Percentiles rank a stretch among this genome's conserved stretches.
Evolutionary conservation across 35 echinoderm and acorn worm genomes (phyloP).

Genomic region (Lytechinus variegatus): DNA sequence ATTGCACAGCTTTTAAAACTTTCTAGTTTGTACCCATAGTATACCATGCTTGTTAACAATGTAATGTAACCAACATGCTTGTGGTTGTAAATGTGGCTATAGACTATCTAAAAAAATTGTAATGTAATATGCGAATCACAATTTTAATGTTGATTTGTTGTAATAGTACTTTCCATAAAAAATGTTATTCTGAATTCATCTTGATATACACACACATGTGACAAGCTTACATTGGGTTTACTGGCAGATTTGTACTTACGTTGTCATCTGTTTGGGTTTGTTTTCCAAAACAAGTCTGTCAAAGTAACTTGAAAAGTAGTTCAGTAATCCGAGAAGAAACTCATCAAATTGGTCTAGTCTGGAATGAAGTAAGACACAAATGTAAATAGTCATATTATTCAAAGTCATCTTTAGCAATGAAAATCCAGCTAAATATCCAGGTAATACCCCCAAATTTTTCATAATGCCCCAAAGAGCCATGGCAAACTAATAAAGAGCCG

Average conservation of each 20-base stretch:
- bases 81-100: no score
- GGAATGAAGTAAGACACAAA: conserved; percentile 51
- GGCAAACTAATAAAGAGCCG: no score
- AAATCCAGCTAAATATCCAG: no score
- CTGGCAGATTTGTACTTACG: conserved; percentile 68
- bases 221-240: background rate
- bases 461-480: no score
- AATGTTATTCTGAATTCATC: background rate
- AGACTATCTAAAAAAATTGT: no score
- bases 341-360: conserved; percentile 94
- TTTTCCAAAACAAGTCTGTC: conserved; percentile 79
- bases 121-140: no score
- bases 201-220: background rate
- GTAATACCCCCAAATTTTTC: no score
- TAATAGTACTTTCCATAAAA: background rate
- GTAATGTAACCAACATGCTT: no score
- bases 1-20: background rate
- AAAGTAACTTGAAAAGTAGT: conserved; percentile 97
- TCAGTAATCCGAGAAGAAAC: conserved; percentile 84
- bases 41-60: background rate
- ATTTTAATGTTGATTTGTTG: no score
- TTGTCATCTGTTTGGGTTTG: conserved; percentile 96
- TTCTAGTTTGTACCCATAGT: background rate
- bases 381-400: background rate
- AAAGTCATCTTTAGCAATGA: no score